Evolutionary conservation across 2,888 invertebrate genomes (phyloP).

Genomic region (Phengaris arion): DNA sequence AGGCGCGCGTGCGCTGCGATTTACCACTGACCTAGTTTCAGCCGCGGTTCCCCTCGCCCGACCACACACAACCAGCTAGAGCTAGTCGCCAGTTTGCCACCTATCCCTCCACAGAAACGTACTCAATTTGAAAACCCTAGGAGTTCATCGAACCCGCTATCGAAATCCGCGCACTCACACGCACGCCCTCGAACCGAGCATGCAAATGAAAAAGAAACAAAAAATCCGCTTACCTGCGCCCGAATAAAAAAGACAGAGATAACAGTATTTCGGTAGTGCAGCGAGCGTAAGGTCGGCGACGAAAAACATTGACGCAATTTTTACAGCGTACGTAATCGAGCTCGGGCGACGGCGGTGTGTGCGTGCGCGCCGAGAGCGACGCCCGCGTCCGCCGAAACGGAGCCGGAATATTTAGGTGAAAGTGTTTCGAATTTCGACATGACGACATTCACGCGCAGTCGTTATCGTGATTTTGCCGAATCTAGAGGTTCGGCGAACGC

Average conservation of each 20-base stretch:
- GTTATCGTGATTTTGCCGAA: conserved; percentile 80
- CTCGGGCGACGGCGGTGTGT: conserved; percentile 70
- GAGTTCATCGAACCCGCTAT: conserved; percentile 75
- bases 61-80: conserved; percentile 48
- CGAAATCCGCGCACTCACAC: conserved; percentile 78
- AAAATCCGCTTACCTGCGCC: conserved; percentile 64
- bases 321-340: conserved; percentile 76
- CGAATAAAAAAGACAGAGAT: conserved; percentile 74
- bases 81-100: conserved; percentile 47
- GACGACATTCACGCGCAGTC: conserved; percentile 80
- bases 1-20: conserved; percentile 64
- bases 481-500: conserved; percentile 72
- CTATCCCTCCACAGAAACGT: conserved; percentile 63
- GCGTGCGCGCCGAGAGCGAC: conserved; percentile 78
- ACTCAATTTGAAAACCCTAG: conserved; percentile 68
- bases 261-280: conserved; percentile 72
- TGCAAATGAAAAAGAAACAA: conserved; percentile 74
- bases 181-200: conserved; percentile 58
- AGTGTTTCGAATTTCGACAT: conserved; percentile 80
- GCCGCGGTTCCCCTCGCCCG: conserved; percentile 51
- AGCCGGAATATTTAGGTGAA: conserved; percentile 80
- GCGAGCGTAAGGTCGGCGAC: conserved; percentile 74
- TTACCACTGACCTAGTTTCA: conserved; percentile 73
- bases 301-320: conserved; percentile 80
- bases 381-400: conserved; percentile 78